Conservation (phyloP, 2,888 invertebrate species). For the Agonopterix subpropinquella region DNA sequence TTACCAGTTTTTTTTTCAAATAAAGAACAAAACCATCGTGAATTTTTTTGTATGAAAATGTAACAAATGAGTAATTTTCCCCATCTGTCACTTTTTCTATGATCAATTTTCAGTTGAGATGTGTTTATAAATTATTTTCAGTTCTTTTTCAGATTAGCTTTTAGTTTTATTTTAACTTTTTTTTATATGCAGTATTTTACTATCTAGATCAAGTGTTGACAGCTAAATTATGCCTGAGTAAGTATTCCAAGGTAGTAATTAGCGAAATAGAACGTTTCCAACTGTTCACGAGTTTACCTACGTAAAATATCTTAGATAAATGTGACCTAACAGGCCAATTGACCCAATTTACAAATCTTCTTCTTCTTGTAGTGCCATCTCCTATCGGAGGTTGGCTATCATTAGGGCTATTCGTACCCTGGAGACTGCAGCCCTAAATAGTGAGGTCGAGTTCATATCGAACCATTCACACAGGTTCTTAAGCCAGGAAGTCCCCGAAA, state of each 20-base stretch:
- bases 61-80: slow-evolving; percentile 24
- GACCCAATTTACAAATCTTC: too few species aligned
- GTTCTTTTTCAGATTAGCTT: slow-evolving; percentile 49
- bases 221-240: slow-evolving; percentile 65
- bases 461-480: too few species aligned
- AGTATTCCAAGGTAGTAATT: slow-evolving; percentile 24
- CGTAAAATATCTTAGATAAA: too few species aligned
- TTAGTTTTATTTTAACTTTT: slow-evolving; percentile 47
- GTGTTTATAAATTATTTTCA: slow-evolving; percentile 65
- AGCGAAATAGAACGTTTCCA: too few species aligned
- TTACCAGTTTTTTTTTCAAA: slow-evolving; percentile 1
- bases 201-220: slow-evolving; percentile 10
- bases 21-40: slow-evolving; percentile 13
- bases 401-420: too few species aligned
- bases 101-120: slow-evolving; percentile 48
- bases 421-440: too few species aligned
- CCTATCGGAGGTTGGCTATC: too few species aligned
- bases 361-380: too few species aligned
- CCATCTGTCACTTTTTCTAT: slow-evolving; percentile 45
- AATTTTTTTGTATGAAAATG: slow-evolving; percentile 14
- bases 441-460: too few species aligned
- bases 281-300: too few species aligned
- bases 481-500: too few species aligned
- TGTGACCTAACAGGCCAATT: too few species aligned
- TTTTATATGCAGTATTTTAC: slow-evolving; percentile 31